Conservation (phyloP, 2,797 vertebrate genomes). For the Argyrosomus regius region DNA sequence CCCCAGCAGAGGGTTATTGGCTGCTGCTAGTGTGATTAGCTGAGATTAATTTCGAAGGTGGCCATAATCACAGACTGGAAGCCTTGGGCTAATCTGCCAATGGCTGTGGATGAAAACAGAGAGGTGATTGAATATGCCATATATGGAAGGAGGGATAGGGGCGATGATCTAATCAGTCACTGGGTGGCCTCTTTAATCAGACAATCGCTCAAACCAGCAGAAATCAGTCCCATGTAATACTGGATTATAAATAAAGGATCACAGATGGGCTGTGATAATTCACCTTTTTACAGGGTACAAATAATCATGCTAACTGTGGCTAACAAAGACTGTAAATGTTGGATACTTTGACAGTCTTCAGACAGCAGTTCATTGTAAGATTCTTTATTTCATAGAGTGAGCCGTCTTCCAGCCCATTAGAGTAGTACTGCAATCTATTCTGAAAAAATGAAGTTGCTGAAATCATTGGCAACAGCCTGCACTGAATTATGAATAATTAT, state of each 20-base stretch:
- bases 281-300: neutral
- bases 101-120: constrained; percentile 42
- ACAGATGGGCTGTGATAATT: constrained; percentile 5
- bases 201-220: constrained; percentile 22
- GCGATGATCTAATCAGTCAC: constrained; percentile 49
- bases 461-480: neutral
- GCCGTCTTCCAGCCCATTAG: neutral
- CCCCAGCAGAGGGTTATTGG: constrained; percentile 39
- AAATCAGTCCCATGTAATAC: neutral
- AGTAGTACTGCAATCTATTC: neutral
- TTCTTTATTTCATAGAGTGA: neutral
- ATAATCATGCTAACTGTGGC: neutral
- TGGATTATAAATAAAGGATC: constrained; percentile 18
- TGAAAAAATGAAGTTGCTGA: neutral
- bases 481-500: neutral
- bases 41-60: constrained; percentile 51
- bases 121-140: constrained; percentile 51
- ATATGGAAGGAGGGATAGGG: constrained; percentile 20
- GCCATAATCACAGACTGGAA: constrained; percentile 44
- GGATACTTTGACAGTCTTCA: neutral
- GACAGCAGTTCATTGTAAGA: neutral
- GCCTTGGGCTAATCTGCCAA: constrained; percentile 40
- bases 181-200: constrained; percentile 35
- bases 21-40: constrained; percentile 54
- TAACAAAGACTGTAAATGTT: constrained; percentile 9